Conservation (phyloP, 1,140 invertebrate genomes). For the Lysiphlebus fabarum region DNA sequence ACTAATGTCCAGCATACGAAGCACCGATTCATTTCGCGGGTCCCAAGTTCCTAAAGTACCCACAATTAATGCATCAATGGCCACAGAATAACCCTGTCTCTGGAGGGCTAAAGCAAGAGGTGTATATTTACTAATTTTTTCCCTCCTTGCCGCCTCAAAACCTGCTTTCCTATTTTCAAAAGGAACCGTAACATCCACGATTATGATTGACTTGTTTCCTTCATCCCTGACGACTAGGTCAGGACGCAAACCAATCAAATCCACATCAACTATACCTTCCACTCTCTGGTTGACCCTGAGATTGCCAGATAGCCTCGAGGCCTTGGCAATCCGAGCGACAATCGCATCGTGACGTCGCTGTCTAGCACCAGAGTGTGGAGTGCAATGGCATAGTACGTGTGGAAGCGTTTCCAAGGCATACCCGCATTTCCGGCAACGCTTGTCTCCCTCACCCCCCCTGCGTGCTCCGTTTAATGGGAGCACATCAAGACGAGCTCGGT, state of each 20-base stretch:
- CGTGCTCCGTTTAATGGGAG: constrained; percentile 38
- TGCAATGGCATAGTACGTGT: constrained; percentile 40
- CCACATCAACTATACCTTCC: constrained; percentile 11
- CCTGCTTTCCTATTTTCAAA: constrained; percentile 41
- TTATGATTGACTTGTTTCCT: constrained; percentile 17
- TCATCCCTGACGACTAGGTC: constrained; percentile 39
- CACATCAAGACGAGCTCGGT: constrained; percentile 39
- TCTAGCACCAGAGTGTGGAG: constrained; percentile 14
- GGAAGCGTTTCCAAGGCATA: constrained; percentile 31
- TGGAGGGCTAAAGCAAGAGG: constrained; percentile 23
- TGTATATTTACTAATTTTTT: constrained; percentile 35
- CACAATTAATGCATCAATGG: constrained; percentile 33
- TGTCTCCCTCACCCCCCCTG: constrained; percentile 23
- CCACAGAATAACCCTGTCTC: constrained; percentile 22
- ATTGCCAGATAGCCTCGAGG: constrained; percentile 5
- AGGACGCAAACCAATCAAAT: constrained; percentile 28
- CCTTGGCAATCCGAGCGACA: constrained; percentile 18
- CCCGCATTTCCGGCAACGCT: constrained; percentile 34
- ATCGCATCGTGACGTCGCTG: constrained; percentile 26
- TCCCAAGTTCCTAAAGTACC: constrained; percentile 35
- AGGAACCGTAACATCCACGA: constrained; percentile 43
- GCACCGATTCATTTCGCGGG: constrained; percentile 28
- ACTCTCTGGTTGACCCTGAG: constrained; percentile 18
- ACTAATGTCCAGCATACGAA: constrained; percentile 15
- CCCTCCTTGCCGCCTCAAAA: constrained; percentile 18